phyloP scores from a whole-genome alignment of 2,888 invertebrate species.

The Heliothis peltigera region DNA sequence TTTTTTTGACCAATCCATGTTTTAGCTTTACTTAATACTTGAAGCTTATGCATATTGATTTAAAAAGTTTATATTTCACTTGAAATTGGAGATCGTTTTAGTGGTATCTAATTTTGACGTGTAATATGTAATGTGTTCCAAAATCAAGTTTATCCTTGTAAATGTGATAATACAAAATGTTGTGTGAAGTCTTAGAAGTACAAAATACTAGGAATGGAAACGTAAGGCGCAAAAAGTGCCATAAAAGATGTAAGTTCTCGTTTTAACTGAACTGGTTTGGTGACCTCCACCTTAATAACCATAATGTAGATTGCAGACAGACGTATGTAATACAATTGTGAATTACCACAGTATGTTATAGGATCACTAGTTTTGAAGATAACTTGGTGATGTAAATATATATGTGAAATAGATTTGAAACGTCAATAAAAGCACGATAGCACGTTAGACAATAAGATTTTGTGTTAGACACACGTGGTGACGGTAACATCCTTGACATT shows the following conservation, averaged over 20 bases:
- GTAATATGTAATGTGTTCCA: not conserved
- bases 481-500: slow-evolving; percentile 7
- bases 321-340: too few species aligned
- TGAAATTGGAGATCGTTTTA: slow-evolving; percentile 2
- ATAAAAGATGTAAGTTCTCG: not conserved
- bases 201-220: not conserved
- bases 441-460: not conserved
- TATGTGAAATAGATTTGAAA: not conserved
- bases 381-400: not conserved
- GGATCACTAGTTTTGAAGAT: not conserved
- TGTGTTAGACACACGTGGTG: slow-evolving; percentile 15
- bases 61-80: slow-evolving; percentile 12
- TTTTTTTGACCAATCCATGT: slow-evolving; percentile 32
- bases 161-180: slow-evolving; percentile 3
- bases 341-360: not conserved
- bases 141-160: not conserved
- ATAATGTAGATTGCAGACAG: slow-evolving; percentile 5
- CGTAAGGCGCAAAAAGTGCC: not conserved
- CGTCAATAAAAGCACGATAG: slow-evolving; percentile 8
- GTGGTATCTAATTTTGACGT: slow-evolving; percentile 17
- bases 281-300: slow-evolving; percentile 20
- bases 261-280: slow-evolving; percentile 9
- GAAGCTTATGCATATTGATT: slow-evolving; percentile 44
- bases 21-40: slow-evolving; percentile 39
- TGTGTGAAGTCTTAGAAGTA: not conserved